Percentiles rank a stretch among this genome's conserved stretches.
These are phyloP conservation scores for Lycocorax pyrrhopterus DNA, from an alignment of 2,113 vertebrate genomes.

Conservation along the genomic window DNA sequence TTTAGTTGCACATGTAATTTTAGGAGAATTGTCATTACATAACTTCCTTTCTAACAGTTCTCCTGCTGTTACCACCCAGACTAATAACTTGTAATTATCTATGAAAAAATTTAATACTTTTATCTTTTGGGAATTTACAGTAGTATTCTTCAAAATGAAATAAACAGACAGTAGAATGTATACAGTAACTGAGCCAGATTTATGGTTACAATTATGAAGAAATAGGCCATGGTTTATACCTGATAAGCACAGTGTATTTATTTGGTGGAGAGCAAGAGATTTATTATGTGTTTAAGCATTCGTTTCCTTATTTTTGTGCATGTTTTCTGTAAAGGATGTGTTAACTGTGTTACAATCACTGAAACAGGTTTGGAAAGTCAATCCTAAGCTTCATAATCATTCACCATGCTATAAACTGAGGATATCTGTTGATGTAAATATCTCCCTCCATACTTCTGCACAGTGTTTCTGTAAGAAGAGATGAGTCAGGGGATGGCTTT, in stretches of 20 bases:
- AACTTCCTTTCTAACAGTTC: not conserved
- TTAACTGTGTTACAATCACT: not conserved
- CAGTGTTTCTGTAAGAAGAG: not conserved
- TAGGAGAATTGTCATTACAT: not conserved
- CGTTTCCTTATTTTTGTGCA: constrained; percentile 36
- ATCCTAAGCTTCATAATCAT: not conserved
- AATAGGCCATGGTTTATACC: not conserved
- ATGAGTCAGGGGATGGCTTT: not conserved
- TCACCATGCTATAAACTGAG: not conserved
- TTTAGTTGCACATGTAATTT: not conserved
- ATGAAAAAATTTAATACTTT: not conserved
- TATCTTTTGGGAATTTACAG: not conserved
- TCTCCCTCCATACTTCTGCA: not conserved
- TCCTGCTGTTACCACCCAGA: not conserved
- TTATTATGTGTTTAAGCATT: constrained; percentile 29
- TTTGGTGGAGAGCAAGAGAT: not conserved
- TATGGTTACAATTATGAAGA: not conserved
- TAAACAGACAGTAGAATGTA: not conserved
- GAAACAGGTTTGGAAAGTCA: not conserved
- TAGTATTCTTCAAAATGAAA: not conserved
- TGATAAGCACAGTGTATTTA: not conserved
- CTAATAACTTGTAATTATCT: not conserved
- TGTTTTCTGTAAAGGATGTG: constrained; percentile 16
- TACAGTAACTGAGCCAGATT: not conserved
- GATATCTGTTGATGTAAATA: not conserved